Percentiles rank a stretch among this genome's conserved stretches.
These are phyloP conservation scores for Stenurella melanura DNA, from an alignment of 2,888 invertebrate genomes.

Conservation along the genomic window DNA sequence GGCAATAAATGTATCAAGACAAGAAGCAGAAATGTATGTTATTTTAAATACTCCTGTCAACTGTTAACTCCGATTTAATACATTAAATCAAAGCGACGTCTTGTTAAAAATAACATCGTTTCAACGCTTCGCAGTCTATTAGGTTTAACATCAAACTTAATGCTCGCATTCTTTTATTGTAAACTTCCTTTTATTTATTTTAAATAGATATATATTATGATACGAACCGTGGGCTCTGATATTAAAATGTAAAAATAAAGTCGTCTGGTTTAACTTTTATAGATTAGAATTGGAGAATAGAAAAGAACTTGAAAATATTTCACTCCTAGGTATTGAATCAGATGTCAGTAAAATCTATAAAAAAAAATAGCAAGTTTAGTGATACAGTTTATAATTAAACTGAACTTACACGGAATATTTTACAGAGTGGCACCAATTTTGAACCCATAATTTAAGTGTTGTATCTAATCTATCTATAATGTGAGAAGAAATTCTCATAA, in stretches of 20 bases:
- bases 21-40: conserved; percentile 70
- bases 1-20: conserved; percentile 62
- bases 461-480: no score
- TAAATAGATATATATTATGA: conserved; percentile 14
- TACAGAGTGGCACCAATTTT: no score
- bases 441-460: no score
- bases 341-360: no score
- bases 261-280: neutral
- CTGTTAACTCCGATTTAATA: conserved; percentile 68
- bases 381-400: no score
- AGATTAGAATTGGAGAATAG: no score
- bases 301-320: no score
- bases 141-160: conserved; percentile 59
- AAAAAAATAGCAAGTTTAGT: no score
- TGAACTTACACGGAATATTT: no score
- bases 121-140: conserved; percentile 63
- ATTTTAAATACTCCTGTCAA: conserved; percentile 70
- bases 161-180: conserved; percentile 43
- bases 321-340: no score
- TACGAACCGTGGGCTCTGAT: conserved; percentile 5
- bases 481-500: no score
- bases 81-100: conserved; percentile 67
- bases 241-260: conserved; percentile 4
- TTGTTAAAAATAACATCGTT: conserved; percentile 66
- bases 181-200: conserved; percentile 46